Conservation (phyloP, 2,113 vertebrate species). For the Phylloscopus trochiloides region DNA sequence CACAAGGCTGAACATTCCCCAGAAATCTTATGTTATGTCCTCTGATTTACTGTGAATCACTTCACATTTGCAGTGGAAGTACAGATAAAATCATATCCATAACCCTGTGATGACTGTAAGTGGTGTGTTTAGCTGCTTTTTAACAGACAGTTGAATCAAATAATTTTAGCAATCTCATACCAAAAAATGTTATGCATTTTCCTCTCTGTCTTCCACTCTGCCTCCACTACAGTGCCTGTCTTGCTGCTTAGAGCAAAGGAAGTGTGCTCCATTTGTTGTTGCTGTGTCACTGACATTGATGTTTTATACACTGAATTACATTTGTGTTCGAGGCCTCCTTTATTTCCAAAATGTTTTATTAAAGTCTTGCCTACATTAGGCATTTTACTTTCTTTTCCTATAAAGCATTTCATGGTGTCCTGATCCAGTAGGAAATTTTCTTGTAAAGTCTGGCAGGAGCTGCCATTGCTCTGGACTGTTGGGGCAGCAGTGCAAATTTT, state of each 20-base stretch:
- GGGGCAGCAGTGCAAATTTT: slow-evolving; percentile 34
- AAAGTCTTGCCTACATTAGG: not conserved
- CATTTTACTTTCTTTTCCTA: not conserved
- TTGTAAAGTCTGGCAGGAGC: not conserved
- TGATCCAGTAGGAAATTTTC: slow-evolving; percentile 40
- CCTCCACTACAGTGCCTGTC: not conserved
- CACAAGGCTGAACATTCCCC: not conserved
- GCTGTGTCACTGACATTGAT: not conserved
- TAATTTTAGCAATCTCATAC: not conserved
- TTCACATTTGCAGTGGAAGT: not conserved
- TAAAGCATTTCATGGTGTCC: slow-evolving; percentile 5
- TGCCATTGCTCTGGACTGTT: slow-evolving; percentile 22
- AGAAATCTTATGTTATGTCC: not conserved
- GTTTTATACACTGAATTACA: not conserved
- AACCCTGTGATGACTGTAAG: not conserved
- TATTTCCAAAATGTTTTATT: not conserved
- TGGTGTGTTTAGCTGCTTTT: not conserved
- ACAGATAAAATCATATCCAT: not conserved
- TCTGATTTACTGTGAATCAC: not conserved
- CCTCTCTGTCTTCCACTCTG: not conserved
- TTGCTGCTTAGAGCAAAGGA: not conserved
- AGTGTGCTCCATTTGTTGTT: not conserved
- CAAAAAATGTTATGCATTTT: not conserved
- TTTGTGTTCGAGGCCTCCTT: not conserved
- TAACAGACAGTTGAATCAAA: not conserved